Base-by-base conservation (phyloP, 2,797 vertebrate genomes). In the Moxostoma hubbsi region DNA sequence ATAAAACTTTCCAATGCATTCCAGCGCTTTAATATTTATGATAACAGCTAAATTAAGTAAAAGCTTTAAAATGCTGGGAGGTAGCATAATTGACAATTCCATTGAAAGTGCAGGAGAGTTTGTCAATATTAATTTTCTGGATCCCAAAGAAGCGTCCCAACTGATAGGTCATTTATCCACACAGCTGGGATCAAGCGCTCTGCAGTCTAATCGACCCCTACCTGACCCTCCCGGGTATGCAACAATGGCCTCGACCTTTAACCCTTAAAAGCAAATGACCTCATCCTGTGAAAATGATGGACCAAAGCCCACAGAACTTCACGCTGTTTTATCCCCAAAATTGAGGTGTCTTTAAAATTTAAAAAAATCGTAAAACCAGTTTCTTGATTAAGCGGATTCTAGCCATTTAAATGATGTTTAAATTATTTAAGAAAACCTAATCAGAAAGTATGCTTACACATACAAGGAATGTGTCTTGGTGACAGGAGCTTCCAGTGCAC, bases 41-140 rank as follows among this genome's bases (percentile, higher is more conserved):
- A 92, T 90, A 92, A 92, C 90, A 89, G 89, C 90, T 92, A 93
- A 93, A 94, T 93, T 90, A 93, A 93, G 91, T 93, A 93, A 93
- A 94, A 93, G 93, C 91, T 90, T 92, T 93, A 90, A 93, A 93
- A 93, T 89, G 93, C 93, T 93, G 86, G 89, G 85, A 93, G 93
- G 91, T 88, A 90, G 89, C 92, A 90, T 83, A 85, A 88, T 94
- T 93, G 93, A 94, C 92, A 93, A 94, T 93, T 93, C 92, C 92
- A 93, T 89, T 91, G 90, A 93, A 93, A 93, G 93, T 92, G 90
- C 92, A 92, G 89, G 88, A 86, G 89, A 86, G 89, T 91, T 92
- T 92, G 93, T 94, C 93, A 92, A 94, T 95, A 95, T 93, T 92
- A 90, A 94, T 95, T 93, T 93, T 94, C 92, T 91, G 92, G 85